Percentiles rank a stretch among this genome's conserved stretches.
phyloP scores from a whole-genome alignment of 2,888 invertebrate species.

The Ischnus inquisitorius region DNA sequence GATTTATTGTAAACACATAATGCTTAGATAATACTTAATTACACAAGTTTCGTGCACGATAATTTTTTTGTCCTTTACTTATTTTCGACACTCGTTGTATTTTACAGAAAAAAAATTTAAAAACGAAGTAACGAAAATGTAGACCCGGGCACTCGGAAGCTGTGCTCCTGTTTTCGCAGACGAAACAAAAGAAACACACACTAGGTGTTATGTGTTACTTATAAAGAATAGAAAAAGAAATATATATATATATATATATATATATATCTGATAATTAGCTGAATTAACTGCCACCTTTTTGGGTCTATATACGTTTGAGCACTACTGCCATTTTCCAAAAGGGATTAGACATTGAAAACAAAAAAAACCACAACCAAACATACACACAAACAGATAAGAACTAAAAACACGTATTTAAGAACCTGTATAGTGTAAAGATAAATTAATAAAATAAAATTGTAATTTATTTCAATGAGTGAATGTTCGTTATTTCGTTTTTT shows the following conservation, averaged over 20 bases:
- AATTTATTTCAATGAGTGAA: slow-evolving; percentile 70
- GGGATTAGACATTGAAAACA: slow-evolving; percentile 38
- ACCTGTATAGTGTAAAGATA: slow-evolving; percentile 80
- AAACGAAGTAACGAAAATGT: neutral
- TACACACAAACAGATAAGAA: slow-evolving; percentile 74
- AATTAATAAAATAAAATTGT: slow-evolving; percentile 76
- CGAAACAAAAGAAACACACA: slow-evolving; percentile 53
- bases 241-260: slow-evolving; percentile 48
- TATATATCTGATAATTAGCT: slow-evolving; percentile 75
- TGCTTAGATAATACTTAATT: slow-evolving; percentile 5
- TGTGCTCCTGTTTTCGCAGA: slow-evolving; percentile 58
- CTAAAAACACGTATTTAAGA: slow-evolving; percentile 66
- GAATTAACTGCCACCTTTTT: slow-evolving; percentile 82
- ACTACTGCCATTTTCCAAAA: slow-evolving; percentile 83
- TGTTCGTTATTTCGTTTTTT: neutral
- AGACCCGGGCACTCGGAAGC: slow-evolving; percentile 60
- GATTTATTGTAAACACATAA: slow-evolving; percentile 33
- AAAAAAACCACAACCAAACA: slow-evolving; percentile 23
- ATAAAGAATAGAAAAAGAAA: slow-evolving; percentile 25
- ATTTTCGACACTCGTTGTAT: slow-evolving; percentile 4
- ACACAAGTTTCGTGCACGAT: slow-evolving; percentile 11
- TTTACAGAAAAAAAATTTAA: neutral
- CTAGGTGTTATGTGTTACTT: slow-evolving; percentile 69
- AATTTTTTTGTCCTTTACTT: neutral
- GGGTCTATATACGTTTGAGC: slow-evolving; percentile 81